These are phyloP conservation scores for Anomalospiza imberbis DNA, from an alignment of 2,797 vertebrate species.

Conservation along the genomic window DNA sequence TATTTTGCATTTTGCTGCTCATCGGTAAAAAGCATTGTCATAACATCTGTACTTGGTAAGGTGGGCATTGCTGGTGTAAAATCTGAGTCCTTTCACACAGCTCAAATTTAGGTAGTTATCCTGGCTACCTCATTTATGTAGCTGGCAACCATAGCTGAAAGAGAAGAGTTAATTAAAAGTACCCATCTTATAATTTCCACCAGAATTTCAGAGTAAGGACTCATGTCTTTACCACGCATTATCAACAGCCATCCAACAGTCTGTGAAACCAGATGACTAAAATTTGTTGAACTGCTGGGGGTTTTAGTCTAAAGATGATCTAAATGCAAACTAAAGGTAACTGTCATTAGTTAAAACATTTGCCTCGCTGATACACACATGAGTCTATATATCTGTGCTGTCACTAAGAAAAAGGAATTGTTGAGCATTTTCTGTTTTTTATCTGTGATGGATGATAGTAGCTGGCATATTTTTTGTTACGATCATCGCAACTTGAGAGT, in stretches of 20 bases:
- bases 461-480: neutral
- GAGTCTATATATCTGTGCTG: neutral
- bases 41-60: neutral
- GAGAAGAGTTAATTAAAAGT: neutral
- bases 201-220: neutral
- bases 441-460: neutral
- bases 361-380: neutral
- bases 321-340: neutral
- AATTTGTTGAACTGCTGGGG: neutral
- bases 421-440: neutral
- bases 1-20: neutral
- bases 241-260: neutral
- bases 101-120: neutral
- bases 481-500: neutral
- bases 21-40: neutral
- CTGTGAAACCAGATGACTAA: neutral
- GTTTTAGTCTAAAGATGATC: neutral
- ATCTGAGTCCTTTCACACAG: neutral
- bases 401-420: neutral
- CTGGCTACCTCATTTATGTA: neutral
- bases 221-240: accelerated
- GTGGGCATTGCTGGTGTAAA: neutral
- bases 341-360: neutral
- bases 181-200: neutral
- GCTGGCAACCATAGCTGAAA: neutral